These are phyloP conservation scores for Acanthiza pusilla DNA, from an alignment of 2,797 vertebrate genomes.

Conservation along the genomic window DNA sequence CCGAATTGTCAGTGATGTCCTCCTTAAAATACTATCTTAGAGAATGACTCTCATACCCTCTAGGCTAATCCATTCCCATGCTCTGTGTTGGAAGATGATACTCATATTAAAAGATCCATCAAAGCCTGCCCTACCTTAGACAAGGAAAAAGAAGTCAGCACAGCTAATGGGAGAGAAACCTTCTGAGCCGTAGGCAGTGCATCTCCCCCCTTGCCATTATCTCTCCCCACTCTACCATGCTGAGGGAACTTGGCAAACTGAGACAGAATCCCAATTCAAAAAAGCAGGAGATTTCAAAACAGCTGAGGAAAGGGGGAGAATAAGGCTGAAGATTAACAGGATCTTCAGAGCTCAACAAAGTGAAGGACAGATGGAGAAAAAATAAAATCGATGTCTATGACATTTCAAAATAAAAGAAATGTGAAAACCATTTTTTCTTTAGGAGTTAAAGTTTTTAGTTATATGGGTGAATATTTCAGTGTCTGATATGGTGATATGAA, in stretches of 20 bases:
- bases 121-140: background rate
- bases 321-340: background rate
- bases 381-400: background rate
- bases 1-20: background rate
- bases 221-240: background rate
- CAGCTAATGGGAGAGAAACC: slow-evolving; percentile 28
- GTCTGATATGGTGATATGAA: background rate
- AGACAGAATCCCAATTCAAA: background rate
- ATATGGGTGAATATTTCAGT: background rate
- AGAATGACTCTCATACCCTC: background rate
- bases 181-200: background rate
- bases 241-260: background rate
- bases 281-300: background rate
- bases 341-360: background rate
- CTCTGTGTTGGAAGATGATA: slow-evolving; percentile 24
- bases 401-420: background rate
- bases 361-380: background rate
- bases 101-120: slow-evolving; percentile 55
- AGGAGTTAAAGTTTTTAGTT: background rate
- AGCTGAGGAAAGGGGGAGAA: background rate
- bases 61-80: slow-evolving; percentile 41
- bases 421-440: background rate
- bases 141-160: background rate
- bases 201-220: background rate
- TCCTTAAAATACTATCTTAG: slow-evolving; percentile 13